These are phyloP conservation scores for Myoxocephalus aenaeus DNA, from an alignment of 2,797 vertebrate genomes.

Conservation along the genomic window DNA sequence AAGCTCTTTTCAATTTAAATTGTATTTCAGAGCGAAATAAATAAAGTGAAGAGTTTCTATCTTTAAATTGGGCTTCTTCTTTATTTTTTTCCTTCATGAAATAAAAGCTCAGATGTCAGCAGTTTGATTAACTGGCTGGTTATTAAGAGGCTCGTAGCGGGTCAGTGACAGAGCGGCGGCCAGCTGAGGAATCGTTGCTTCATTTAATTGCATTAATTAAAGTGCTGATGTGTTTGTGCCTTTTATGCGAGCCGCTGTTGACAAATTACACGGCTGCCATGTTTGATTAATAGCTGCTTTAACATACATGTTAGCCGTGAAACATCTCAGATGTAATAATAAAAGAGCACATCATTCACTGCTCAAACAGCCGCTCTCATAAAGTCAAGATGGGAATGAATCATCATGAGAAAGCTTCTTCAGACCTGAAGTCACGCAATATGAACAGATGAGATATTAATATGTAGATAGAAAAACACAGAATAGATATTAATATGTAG, in stretches of 20 bases:
- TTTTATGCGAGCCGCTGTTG: conserved; percentile 59
- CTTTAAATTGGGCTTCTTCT: not conserved
- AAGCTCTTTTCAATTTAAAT: not conserved
- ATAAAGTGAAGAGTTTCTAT: not conserved
- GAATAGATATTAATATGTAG: no score
- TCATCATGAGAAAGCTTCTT: conserved; percentile 61
- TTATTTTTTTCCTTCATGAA: not conserved
- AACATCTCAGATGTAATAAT: conserved; percentile 77
- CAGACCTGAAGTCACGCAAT: conserved; percentile 52
- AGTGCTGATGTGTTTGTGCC: conserved; percentile 69
- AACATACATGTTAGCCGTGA: conserved; percentile 75
- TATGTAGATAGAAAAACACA: no score
- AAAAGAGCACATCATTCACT: conserved; percentile 78
- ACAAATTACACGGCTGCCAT: conserved; percentile 71
- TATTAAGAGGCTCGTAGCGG: not conserved
- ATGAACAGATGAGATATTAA: no score
- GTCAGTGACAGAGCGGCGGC: conserved; percentile 4
- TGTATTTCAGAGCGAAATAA: not conserved
- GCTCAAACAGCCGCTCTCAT: conserved; percentile 72
- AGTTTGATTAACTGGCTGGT: not conserved
- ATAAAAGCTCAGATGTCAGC: not conserved
- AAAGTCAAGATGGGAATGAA: conserved; percentile 68
- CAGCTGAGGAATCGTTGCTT: conserved; percentile 55
- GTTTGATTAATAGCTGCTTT: conserved; percentile 79
- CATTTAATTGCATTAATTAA: conserved; percentile 73